These are phyloP conservation scores for Drosophila vallismaia DNA, from an alignment of 2,888 invertebrate genomes.

Conservation along the genomic window DNA sequence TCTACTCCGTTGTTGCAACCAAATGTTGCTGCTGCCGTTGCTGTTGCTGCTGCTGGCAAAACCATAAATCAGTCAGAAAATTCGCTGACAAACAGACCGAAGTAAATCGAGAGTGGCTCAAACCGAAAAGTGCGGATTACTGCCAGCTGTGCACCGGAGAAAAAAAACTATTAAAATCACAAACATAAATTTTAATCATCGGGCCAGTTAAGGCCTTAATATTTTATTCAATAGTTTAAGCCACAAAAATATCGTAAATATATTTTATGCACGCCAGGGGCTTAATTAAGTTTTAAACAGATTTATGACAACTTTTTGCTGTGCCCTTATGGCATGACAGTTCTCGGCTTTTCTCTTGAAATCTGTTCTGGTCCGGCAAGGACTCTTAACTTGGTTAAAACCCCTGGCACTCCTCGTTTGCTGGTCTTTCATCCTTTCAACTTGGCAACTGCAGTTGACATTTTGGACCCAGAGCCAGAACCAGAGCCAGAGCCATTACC, in stretches of 20 bases:
- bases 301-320: constrained; percentile 13
- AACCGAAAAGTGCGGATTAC: constrained; percentile 15
- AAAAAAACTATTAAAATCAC: not conserved
- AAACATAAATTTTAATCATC: not conserved
- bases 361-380: not conserved
- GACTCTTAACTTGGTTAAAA: constrained; percentile 13
- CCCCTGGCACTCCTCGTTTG: not conserved
- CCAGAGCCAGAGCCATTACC: not conserved
- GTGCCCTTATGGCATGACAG: constrained; percentile 3
- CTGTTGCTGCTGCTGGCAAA: constrained; percentile 3
- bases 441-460: constrained; percentile 34
- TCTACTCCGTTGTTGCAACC: constrained; percentile 1
- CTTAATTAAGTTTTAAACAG: constrained; percentile 14
- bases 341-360: too few species aligned
- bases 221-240: not conserved
- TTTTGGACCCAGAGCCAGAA: constrained; percentile 13
- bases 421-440: not conserved
- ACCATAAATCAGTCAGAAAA: constrained; percentile 40
- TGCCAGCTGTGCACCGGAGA: not conserved
- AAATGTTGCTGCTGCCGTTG: not conserved
- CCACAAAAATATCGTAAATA: not conserved
- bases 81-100: constrained; percentile 37
- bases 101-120: constrained; percentile 25
- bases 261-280: not conserved
- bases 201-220: not conserved